Evolutionary conservation across 53 echinoderm and acorn worm genomes (phyloP), one percentile per base, ranked within the genome.

Genomic region (Luidia sarsii): DNA sequence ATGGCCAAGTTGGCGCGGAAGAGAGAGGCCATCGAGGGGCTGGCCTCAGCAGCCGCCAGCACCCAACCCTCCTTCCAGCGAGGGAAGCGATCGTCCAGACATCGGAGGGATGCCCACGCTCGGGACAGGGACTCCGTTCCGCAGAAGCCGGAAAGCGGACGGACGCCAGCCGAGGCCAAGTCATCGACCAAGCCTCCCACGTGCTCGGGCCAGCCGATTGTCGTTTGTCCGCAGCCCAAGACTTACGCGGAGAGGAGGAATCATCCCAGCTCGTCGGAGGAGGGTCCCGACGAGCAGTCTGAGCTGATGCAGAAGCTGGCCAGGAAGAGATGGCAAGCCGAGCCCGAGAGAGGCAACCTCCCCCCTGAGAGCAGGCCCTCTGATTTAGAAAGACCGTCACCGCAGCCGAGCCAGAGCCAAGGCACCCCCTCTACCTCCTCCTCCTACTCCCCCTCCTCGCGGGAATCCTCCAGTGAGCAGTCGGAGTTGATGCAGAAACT

Each of bases 241-340:
- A n/a, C n/a, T n/a, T n/a, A n/a, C n/a, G n/a, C n/a, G n/a, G n/a
- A 70, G 33, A 72, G 72, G 22, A 34, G 7, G 4, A 72, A 1
- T 23, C 30, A 72, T 37, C 54, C 72, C 2, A 22, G 72, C 27
- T 27, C 19, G 19, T 72, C 54, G 2, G 27, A 29, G 72, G 37
- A 72, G 24, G 1, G 39, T 2, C 54, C 53, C 0, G 20, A 32
- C 16, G 72, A 72, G 34, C 55, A 33, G 4, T 72, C 72, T 36
- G 72, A 72, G 38, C 50, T 72, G 57, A 72, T 72, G 72, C 55
- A 56, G 50, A 72, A 72, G 72, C 57, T 72, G 39, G 72, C 53
- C 10, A 72, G 56, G 54, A 53, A 72, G 39, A 56, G 33, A 38
- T 19, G 10, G 2, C 55, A 72, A 72, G 54, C 72, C 3, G 72